Conservation (phyloP, 2,797 vertebrate genomes). For the Astyanax mexicanus region DNA sequence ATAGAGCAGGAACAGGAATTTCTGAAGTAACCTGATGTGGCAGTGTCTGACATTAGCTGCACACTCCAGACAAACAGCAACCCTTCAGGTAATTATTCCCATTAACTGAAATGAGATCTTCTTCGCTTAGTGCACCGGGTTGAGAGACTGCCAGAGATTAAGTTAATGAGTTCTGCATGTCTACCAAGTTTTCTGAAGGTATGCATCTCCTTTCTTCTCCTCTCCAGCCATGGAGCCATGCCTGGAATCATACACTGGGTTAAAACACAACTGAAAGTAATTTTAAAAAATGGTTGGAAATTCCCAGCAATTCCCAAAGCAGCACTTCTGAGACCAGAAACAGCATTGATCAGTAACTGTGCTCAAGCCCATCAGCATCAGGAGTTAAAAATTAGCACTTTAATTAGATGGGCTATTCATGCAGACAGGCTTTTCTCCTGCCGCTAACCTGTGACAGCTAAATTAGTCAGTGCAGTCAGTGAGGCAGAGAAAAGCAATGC, state of each 20-base stretch:
- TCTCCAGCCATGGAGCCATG: not conserved
- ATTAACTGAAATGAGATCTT: slow-evolving; percentile 28
- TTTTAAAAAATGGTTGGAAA: not conserved
- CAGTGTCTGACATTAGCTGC: slow-evolving; percentile 9
- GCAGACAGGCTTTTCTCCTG: slow-evolving; percentile 54
- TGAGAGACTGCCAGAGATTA: slow-evolving; percentile 21
- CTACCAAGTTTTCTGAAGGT: slow-evolving; percentile 5
- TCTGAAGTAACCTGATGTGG: not conserved
- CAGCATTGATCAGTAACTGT: slow-evolving; percentile 8
- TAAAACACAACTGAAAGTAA: not conserved
- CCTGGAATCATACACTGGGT: not conserved
- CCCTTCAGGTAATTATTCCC: slow-evolving; percentile 14
- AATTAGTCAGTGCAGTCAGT: slow-evolving; percentile 60
- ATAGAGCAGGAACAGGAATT: not conserved
- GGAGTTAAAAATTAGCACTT: slow-evolving; percentile 72
- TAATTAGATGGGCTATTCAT: slow-evolving; percentile 68
- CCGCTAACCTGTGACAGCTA: slow-evolving; percentile 61
- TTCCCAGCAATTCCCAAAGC: slow-evolving; percentile 3
- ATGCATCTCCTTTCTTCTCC: not conserved
- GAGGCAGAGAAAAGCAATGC: slow-evolving; percentile 51
- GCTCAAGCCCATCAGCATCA: slow-evolving; percentile 1
- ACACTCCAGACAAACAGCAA: not conserved
- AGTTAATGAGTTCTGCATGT: slow-evolving; percentile 27
- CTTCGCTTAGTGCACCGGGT: not conserved
- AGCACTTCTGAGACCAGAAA: not conserved